Conservation (phyloP, 64 coral and sea anemone species). For the Porites lutea region DNA sequence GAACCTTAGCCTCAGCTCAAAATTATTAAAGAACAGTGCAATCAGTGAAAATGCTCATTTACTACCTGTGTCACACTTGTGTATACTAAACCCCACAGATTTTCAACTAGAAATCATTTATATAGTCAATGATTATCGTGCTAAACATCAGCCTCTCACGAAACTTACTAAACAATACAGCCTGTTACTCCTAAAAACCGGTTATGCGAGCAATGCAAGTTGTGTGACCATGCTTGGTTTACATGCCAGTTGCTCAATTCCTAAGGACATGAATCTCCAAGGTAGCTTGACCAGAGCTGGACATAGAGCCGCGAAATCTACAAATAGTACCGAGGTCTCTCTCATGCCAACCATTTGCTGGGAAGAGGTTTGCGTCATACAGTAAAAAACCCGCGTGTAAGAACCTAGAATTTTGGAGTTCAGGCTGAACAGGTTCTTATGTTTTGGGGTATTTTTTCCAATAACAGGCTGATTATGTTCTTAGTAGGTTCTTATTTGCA, state of each 20-base stretch:
- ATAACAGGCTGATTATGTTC: too few relatives aligned
- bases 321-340: background rate
- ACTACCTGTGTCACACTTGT: background rate
- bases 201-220: too few relatives aligned
- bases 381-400: too few relatives aligned
- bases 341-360: background rate
- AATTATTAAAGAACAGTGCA: background rate
- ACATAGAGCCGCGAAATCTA: conserved; percentile 1
- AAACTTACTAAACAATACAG: background rate
- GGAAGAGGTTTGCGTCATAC: too few relatives aligned
- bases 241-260: background rate
- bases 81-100: background rate
- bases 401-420: too few relatives aligned
- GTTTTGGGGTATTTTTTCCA: too few relatives aligned
- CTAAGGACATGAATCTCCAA: too few relatives aligned
- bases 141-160: conserved; percentile 4
- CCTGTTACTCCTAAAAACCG: too few relatives aligned
- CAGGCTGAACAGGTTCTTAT: too few relatives aligned
- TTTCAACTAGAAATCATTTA: background rate
- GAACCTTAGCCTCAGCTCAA: conserved; percentile 15
- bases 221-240: conserved; percentile 4
- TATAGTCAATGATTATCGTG: too few relatives aligned
- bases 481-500: too few relatives aligned
- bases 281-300: conserved; percentile 9
- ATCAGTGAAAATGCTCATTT: background rate